Evolutionary conservation across 2,113 vertebrate species (phyloP).

Genomic region (Desmodus rotundus): DNA sequence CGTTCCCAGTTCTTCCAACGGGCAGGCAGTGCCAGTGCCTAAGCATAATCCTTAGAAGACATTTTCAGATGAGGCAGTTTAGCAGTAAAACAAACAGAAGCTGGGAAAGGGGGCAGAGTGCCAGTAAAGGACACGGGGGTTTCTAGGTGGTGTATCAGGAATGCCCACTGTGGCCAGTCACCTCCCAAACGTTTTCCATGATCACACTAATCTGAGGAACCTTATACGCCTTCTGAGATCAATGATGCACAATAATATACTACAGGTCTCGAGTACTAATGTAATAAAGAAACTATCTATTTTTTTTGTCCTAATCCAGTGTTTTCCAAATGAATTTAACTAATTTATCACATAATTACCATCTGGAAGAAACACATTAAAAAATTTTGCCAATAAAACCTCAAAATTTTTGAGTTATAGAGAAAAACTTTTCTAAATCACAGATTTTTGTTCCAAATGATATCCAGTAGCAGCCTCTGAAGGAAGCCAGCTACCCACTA

Average conservation of each 20-base stretch:
- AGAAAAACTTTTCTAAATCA: not conserved
- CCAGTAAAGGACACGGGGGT: fast-evolving
- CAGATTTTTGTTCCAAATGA: not conserved
- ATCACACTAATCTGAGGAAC: not conserved
- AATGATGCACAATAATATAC: not conserved
- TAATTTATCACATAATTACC: not conserved
- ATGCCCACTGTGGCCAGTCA: too few species aligned
- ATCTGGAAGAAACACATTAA: not conserved
- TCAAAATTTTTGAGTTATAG: not conserved
- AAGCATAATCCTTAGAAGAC: not conserved
- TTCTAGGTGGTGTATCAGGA: not conserved
- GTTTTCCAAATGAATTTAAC: not conserved
- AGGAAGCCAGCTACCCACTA: not conserved
- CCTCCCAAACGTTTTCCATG: not conserved
- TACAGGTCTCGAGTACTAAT: not conserved
- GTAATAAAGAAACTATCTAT: not conserved
- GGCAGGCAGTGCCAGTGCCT: not conserved
- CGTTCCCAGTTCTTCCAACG: not conserved
- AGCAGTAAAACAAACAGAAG: not conserved
- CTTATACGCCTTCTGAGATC: not conserved
- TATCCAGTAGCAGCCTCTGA: not conserved
- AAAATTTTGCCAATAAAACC: not conserved
- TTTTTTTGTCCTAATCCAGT: not conserved
- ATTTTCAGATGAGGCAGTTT: not conserved
- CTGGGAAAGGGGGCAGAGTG: fast-evolving